Conservation (phyloP, 1,140 invertebrate species). For the Galleria mellonella region DNA sequence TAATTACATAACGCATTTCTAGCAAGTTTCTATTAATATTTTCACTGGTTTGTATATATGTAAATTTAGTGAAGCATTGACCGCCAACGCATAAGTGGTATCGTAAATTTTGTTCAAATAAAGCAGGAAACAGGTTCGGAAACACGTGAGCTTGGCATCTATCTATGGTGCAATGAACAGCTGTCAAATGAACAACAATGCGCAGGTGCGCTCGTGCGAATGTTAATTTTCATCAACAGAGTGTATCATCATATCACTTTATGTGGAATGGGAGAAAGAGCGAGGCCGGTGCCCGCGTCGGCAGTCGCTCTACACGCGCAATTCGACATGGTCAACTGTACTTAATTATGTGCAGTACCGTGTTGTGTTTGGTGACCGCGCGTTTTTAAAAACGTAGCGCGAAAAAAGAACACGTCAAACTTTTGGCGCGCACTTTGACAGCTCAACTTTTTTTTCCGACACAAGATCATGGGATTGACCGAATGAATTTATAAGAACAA, state of each 20-base stretch:
- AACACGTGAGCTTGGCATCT: not conserved
- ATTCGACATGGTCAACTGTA: conserved; percentile 69
- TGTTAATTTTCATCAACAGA: conserved; percentile 49
- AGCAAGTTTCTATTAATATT: conserved; percentile 1
- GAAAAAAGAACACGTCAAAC: conserved; percentile 27
- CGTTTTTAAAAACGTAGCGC: conserved; percentile 8
- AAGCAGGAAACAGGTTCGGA: conserved; percentile 5
- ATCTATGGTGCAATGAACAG: conserved; percentile 16
- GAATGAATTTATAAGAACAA: conserved; percentile 25
- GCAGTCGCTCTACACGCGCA: conserved; percentile 62
- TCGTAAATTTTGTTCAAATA: conserved; percentile 1
- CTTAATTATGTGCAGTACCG: conserved; percentile 37
- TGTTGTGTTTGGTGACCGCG: conserved; percentile 20
- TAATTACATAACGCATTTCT: conserved; percentile 1
- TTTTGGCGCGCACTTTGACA: conserved; percentile 45
- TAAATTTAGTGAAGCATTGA: not conserved
- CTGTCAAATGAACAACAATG: conserved; percentile 36
- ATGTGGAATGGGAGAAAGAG: conserved; percentile 70
- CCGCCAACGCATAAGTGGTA: not conserved
- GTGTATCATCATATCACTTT: conserved; percentile 41
- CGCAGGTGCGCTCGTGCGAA: conserved; percentile 16
- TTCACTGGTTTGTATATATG: not conserved
- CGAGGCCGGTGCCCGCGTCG: conserved; percentile 44
- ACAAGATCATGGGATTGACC: conserved; percentile 15
- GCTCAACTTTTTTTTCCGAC: conserved; percentile 6